A percentile compares a stretch with the other conserved stretches of the same genome.
These are phyloP conservation scores for Rhagium mordax DNA, from an alignment of 2,888 invertebrate species.

Conservation along the genomic window DNA sequence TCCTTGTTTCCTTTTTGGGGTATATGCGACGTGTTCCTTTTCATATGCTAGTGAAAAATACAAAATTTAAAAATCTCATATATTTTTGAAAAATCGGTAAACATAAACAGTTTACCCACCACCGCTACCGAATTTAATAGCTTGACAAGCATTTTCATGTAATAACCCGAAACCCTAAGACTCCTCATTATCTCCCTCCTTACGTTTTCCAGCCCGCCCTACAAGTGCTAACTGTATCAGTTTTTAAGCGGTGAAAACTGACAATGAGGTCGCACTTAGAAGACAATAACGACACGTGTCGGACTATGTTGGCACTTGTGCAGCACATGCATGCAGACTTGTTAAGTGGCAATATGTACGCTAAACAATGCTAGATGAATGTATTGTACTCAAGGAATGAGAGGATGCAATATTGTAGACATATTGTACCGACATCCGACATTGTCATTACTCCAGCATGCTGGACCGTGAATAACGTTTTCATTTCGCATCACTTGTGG, in stretches of 20 bases:
- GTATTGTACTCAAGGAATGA: slow-evolving; percentile 60
- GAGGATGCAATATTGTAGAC: slow-evolving; percentile 61
- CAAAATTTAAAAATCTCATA: too few species aligned
- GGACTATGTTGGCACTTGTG: slow-evolving; percentile 59
- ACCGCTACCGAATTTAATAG: background rate
- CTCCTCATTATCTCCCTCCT: background rate
- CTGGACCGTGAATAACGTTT: slow-evolving; percentile 53
- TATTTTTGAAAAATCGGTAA: too few species aligned
- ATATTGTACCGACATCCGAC: slow-evolving; percentile 58
- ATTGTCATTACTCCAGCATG: slow-evolving; percentile 53
- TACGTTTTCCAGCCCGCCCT: slow-evolving; percentile 8
- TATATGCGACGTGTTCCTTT: too few species aligned
- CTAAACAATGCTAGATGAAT: slow-evolving; percentile 61
- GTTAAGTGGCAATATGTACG: slow-evolving; percentile 65
- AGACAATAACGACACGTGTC: slow-evolving; percentile 60
- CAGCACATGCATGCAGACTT: slow-evolving; percentile 59
- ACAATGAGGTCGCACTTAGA: slow-evolving; percentile 35
- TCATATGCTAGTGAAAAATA: too few species aligned
- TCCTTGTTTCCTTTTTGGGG: too few species aligned
- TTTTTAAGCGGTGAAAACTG: slow-evolving; percentile 32
- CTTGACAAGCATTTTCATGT: background rate
- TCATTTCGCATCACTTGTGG: slow-evolving; percentile 54
- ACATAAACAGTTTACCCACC: background rate
- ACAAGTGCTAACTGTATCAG: slow-evolving; percentile 14
- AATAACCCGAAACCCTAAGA: background rate